Percentiles rank a stretch among this genome's conserved stretches.
Evolutionary conservation across 2,888 invertebrate genomes (phyloP).

Genomic region (Catocala fraxini): DNA sequence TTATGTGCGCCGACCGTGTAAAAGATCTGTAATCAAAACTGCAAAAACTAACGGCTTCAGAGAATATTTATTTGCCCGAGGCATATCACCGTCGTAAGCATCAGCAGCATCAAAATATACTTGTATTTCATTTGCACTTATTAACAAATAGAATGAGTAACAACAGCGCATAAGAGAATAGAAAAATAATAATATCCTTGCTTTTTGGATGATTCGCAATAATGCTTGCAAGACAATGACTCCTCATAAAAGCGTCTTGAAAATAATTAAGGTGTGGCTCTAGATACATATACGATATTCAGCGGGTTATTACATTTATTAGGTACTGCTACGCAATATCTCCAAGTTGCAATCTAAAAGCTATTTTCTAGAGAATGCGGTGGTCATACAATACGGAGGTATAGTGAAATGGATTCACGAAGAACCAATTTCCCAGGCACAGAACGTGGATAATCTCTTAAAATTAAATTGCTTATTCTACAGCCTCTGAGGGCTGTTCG

Average conservation of each 20-base stretch:
- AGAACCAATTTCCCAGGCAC: constrained; percentile 57
- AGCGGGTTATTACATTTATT: constrained; percentile 18
- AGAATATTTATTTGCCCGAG: no score
- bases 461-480: constrained; percentile 54
- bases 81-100: no score
- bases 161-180: no score
- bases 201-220: no score
- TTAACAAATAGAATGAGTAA: no score
- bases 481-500: constrained; percentile 24
- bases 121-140: no score
- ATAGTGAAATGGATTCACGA: constrained; percentile 34
- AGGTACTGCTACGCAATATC: constrained; percentile 35
- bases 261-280: constrained; percentile 11
- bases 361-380: constrained; percentile 48
- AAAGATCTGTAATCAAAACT: no score
- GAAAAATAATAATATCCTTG: no score
- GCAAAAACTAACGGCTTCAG: no score
- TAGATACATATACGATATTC: constrained; percentile 16
- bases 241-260: neutral
- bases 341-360: constrained; percentile 43
- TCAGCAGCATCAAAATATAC: no score
- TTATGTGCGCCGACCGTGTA: no score
- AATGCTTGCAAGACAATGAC: constrained; percentile 1
- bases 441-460: constrained; percentile 50
- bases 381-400: constrained; percentile 45